Evolutionary conservation across 2,113 vertebrate genomes (phyloP).

Genomic region (Lasiurus borealis): DNA sequence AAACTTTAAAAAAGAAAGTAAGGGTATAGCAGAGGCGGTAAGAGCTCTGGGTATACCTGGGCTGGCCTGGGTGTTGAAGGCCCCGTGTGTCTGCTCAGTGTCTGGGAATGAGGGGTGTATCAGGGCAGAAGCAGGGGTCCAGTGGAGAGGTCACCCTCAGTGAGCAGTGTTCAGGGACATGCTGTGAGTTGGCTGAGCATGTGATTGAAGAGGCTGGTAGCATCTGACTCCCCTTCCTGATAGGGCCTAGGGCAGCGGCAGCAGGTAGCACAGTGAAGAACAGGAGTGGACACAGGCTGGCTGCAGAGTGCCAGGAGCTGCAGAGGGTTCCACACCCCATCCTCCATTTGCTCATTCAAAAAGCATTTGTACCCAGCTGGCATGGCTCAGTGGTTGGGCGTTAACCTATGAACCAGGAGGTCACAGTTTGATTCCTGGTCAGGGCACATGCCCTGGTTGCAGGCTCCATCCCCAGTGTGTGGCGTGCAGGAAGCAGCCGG

Average conservation of each 20-base stretch:
- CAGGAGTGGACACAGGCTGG: background rate
- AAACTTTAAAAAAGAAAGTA: background rate
- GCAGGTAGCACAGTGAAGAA: background rate
- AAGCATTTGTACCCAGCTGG: background rate
- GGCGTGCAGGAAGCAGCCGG: too few relatives aligned
- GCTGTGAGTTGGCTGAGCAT: background rate
- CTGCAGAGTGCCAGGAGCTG: too few relatives aligned
- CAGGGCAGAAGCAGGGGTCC: rapidly evolving
- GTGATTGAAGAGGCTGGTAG: background rate
- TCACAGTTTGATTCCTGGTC: too few relatives aligned
- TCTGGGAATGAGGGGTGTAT: too few relatives aligned
- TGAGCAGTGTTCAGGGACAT: background rate
- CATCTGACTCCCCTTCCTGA: background rate
- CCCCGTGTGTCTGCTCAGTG: background rate
- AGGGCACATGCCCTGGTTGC: too few relatives aligned
- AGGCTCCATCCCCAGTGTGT: too few relatives aligned
- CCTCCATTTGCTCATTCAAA: background rate
- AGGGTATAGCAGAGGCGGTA: background rate
- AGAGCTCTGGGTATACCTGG: background rate
- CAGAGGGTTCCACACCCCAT: background rate
- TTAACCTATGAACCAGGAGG: too few relatives aligned
- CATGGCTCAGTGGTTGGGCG: too few relatives aligned
- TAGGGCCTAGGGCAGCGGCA: background rate
- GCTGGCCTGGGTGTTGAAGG: background rate
- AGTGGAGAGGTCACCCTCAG: background rate